These are phyloP conservation scores for Ptychochromis oligacanthus DNA, from an alignment of 2,113 vertebrate genomes.

Conservation along the genomic window DNA sequence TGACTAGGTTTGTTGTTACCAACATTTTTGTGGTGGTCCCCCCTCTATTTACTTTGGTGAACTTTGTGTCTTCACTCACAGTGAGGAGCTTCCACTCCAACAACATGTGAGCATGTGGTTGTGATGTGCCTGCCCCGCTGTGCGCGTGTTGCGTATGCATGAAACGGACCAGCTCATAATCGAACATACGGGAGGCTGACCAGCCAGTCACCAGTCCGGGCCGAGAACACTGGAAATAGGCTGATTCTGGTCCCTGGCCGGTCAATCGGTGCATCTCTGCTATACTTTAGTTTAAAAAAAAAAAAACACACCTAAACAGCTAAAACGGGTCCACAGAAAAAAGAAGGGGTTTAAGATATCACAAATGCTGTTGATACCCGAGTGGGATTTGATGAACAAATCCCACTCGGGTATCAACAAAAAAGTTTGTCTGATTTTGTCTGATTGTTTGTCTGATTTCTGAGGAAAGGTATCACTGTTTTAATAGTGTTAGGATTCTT, in stretches of 20 bases:
- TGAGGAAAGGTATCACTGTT: background rate
- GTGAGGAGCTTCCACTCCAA: background rate
- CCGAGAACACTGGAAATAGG: background rate
- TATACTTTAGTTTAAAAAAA: background rate
- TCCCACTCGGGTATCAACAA: no score
- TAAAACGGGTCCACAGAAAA: slow-evolving; percentile 2
- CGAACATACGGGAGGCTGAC: background rate
- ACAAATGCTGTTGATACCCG: background rate
- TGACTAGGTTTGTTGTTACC: background rate
- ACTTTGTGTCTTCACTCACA: background rate
- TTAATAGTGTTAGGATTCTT: slow-evolving; percentile 13
- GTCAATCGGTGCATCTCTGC: background rate
- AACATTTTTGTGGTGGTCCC: background rate
- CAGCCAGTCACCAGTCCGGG: background rate
- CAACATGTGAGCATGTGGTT: no score
- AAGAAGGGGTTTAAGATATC: background rate
- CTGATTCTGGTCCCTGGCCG: background rate
- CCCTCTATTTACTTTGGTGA: background rate
- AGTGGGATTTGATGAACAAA: slow-evolving; percentile 34
- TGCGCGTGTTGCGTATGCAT: background rate
- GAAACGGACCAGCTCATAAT: background rate
- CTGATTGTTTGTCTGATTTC: slow-evolving; percentile 16
- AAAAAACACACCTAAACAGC: background rate
- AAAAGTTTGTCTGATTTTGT: no score
- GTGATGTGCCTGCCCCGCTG: background rate